phyloP scores from a whole-genome alignment of 2,113 vertebrate genomes.

The Gnathonemus longibarbis region DNA sequence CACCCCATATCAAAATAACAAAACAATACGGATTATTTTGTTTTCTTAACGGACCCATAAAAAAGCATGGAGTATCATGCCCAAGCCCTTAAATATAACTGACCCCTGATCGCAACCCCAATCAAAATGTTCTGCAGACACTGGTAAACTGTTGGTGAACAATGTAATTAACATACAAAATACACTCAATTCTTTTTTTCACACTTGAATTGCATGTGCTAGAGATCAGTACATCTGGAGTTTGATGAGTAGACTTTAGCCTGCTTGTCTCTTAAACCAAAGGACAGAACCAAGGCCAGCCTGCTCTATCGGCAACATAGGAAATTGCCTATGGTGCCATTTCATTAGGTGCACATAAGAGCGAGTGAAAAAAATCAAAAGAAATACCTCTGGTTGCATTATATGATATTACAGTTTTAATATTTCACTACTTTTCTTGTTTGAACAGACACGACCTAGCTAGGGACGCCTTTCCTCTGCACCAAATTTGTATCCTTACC shows the following conservation, averaged over 20 bases:
- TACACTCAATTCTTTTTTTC: not conserved
- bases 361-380: not conserved
- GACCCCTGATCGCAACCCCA: not conserved
- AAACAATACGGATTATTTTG: not conserved
- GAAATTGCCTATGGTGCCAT: not conserved
- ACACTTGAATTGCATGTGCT: not conserved
- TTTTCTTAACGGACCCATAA: not conserved
- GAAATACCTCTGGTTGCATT: not conserved
- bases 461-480: not conserved
- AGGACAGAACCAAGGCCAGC: not conserved
- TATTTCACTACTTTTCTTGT: not conserved
- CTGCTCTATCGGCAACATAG: not conserved
- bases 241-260: not conserved
- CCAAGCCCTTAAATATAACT: not conserved
- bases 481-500: not conserved
- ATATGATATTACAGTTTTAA: not conserved
- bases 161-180: not conserved
- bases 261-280: not conserved
- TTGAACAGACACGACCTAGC: not conserved
- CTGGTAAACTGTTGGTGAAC: not conserved
- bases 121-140: not conserved
- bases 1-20: not conserved
- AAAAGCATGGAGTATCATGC: not conserved
- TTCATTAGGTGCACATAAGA: not conserved
- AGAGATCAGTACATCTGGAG: not conserved